These are phyloP conservation scores for Eilema depressum DNA, from an alignment of 2,888 invertebrate species.

Conservation along the genomic window DNA sequence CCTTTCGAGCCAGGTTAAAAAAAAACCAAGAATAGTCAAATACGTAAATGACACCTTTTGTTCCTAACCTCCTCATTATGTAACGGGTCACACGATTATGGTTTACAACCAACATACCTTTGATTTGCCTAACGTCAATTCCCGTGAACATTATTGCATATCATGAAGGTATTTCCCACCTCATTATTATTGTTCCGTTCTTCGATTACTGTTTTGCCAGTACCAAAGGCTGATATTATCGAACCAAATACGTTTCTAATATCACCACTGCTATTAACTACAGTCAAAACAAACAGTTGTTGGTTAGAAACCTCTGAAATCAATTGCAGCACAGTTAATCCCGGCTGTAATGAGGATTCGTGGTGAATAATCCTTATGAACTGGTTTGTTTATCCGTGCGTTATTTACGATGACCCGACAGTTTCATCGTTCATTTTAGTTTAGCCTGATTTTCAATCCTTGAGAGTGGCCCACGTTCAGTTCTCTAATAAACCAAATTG, in stretches of 20 bases:
- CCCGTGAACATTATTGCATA: too few species aligned
- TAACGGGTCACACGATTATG: too few species aligned
- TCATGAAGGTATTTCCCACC: too few species aligned
- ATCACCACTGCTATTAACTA: slow-evolving; percentile 9
- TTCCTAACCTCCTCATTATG: not conserved
- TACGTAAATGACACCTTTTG: not conserved
- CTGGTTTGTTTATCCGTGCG: slow-evolving; percentile 35
- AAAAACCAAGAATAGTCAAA: too few species aligned
- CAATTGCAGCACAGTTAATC: slow-evolving; percentile 61
- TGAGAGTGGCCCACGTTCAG: too few species aligned
- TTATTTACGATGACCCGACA: slow-evolving; percentile 47
- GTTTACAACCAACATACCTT: too few species aligned
- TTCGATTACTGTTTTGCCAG: not conserved
- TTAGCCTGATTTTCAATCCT: too few species aligned
- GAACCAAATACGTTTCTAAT: slow-evolving; percentile 4
- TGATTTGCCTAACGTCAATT: too few species aligned
- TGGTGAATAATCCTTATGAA: slow-evolving; percentile 55
- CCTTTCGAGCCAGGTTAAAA: too few species aligned
- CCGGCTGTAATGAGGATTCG: slow-evolving; percentile 58
- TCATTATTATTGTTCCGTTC: too few species aligned
- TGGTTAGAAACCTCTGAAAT: slow-evolving; percentile 43
- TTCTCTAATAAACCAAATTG: too few species aligned
- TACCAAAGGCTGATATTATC: not conserved
- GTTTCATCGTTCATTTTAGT: slow-evolving; percentile 23
- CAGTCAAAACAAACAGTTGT: slow-evolving; percentile 24